Evolutionary conservation across 2,888 invertebrate species (phyloP), one percentile per base, ranked within the genome.

Genomic region (Nudaria mundana): DNA sequence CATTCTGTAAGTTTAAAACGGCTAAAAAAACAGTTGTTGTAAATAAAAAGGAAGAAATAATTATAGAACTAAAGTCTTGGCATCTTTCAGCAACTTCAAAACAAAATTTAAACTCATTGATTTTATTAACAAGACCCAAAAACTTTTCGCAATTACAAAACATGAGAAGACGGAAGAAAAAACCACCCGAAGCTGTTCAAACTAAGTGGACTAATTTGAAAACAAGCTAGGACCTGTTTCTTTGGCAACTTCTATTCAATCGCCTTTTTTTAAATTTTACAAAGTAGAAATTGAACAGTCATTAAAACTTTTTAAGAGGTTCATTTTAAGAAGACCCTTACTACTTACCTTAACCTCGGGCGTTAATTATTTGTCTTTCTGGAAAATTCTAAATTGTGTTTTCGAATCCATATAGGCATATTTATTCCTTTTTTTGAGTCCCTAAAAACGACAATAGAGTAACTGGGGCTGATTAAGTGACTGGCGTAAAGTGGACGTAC

Each of bases 231-330:
- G 50, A 47, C 52, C 54, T 37, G 46, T 64, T 65, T 61, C 58
- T 58, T 63, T 53, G 51, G 56, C 50, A 64, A 68, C 55, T 72
- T 71, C 62, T 68, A 72, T 76, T 71, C 68, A 70, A 71, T 74
- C 66, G 65, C 47, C 64, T 63, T 71, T 60, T 53, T 50, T 28
- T 11, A n/a, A 38, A 15, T 28, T 8, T 63, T 49, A 51, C 62
- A 69, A 78, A 80, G 66, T 71, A 65, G 67, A 71, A n/a, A 68
- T 39, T 32, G 51, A 50, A 55, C 72, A 71, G 69, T 77, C 81
- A 78, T 85, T 85, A 84, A 81, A 85, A 84, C 73, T 84, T 85
- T 76, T 72, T 76, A 80, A 68, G 75, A 70, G 68, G 57, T 66
- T 48, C 55, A 64, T 61, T 80, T 72, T 79, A 78, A 81, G 80